phyloP scores from a whole-genome alignment of 2,888 invertebrate species.

The Mesorhabditis spiculigera region DNA sequence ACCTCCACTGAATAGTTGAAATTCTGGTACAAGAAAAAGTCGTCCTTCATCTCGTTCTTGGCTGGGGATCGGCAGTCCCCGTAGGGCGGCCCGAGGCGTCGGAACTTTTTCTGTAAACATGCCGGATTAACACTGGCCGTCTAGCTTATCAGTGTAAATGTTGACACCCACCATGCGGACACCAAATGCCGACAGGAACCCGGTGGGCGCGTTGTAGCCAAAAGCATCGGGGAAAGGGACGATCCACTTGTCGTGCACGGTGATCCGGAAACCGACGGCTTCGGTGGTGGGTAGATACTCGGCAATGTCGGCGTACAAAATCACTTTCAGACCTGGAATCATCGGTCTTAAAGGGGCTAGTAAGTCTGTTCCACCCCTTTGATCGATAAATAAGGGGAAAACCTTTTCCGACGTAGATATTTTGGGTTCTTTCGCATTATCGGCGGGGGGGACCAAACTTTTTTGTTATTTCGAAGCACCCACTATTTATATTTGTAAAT shows the following conservation, averaged over 20 bases:
- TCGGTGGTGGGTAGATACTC: slow-evolving; percentile 57
- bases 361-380: too few species aligned
- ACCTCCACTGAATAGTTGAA: slow-evolving; percentile 56
- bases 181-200: slow-evolving; percentile 56
- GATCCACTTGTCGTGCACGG: slow-evolving; percentile 56
- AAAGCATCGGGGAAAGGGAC: slow-evolving; percentile 58
- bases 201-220: slow-evolving; percentile 57
- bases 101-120: slow-evolving; percentile 52
- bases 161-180: slow-evolving; percentile 47
- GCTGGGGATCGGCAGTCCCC: slow-evolving; percentile 52
- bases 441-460: too few species aligned
- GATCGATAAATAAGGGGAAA: neutral
- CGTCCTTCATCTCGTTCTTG: slow-evolving; percentile 25
- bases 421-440: neutral
- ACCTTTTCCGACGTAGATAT: slow-evolving; percentile 5
- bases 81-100: slow-evolving; percentile 49
- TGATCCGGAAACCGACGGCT: slow-evolving; percentile 55
- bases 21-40: slow-evolving; percentile 45
- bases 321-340: slow-evolving; percentile 48
- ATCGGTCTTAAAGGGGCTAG: neutral
- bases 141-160: neutral
- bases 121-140: neutral
- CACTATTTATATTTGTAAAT: too few species aligned
- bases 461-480: neutral
- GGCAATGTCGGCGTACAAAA: slow-evolving; percentile 53